These are phyloP conservation scores for Solen grandis DNA, from an alignment of 1,140 invertebrate species.

Conservation along the genomic window DNA sequence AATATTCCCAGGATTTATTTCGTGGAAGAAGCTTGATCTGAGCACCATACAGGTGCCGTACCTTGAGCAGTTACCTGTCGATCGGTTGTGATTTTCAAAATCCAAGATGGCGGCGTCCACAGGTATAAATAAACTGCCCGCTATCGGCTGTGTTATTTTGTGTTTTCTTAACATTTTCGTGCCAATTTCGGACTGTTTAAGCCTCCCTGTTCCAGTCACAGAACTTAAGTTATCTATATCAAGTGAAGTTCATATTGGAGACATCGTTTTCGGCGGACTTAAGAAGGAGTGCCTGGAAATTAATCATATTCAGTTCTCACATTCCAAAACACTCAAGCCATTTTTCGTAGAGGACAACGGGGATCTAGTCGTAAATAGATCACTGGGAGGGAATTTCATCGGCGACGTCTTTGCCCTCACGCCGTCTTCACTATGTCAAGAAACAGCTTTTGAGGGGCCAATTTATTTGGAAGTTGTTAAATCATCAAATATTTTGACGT, in stretches of 20 bases:
- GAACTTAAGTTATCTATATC: constrained; percentile 7
- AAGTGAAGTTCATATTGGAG: constrained; percentile 13
- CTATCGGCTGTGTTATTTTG: not conserved
- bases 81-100: constrained; percentile 33
- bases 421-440: not conserved
- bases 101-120: constrained; percentile 52
- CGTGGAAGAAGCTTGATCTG: too few relatives aligned
- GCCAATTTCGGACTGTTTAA: constrained; percentile 6
- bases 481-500: not conserved
- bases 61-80: constrained; percentile 14
- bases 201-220: not conserved
- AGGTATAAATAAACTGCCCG: constrained; percentile 31
- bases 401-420: constrained; percentile 31
- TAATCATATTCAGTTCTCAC: constrained; percentile 16
- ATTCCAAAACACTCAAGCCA: not conserved
- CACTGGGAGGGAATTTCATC: not conserved
- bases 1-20: too few relatives aligned
- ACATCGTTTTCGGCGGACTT: not conserved
- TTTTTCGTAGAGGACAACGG: constrained; percentile 24
- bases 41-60: not conserved
- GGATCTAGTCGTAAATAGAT: constrained; percentile 11
- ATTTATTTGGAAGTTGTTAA: constrained; percentile 20
- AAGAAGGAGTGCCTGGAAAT: constrained; percentile 19
- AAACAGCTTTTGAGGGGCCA: not conserved
- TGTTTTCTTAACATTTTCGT: not conserved